Evolutionary conservation across 2,113 vertebrate species (phyloP).

Genomic region (Balaeniceps rex): DNA sequence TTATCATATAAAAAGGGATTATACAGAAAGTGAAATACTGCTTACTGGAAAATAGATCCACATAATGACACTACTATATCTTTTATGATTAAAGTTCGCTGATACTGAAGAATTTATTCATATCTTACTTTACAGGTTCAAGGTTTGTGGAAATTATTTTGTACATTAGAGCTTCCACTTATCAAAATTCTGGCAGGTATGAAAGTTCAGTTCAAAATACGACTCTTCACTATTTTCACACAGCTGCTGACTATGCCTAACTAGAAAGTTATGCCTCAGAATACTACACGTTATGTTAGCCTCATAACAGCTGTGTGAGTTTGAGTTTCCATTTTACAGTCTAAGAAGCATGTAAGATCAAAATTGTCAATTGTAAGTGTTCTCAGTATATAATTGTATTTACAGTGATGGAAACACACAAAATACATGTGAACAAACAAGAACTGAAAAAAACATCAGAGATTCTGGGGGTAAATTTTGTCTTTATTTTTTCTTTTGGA

Average conservation of each 20-base stretch:
- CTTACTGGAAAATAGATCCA: not conserved
- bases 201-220: not conserved
- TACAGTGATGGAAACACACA: slow-evolving; percentile 88
- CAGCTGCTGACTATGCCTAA: not conserved
- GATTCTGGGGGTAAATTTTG: slow-evolving; percentile 80
- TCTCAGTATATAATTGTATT: slow-evolving; percentile 25
- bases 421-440: slow-evolving; percentile 81
- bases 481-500: not conserved
- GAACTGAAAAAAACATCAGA: slow-evolving; percentile 84
- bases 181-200: slow-evolving; percentile 90
- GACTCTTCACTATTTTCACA: not conserved
- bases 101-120: not conserved
- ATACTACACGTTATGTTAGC: not conserved
- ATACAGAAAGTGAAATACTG: not conserved
- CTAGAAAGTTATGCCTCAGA: not conserved
- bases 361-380: not conserved
- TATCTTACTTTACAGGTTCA: slow-evolving; percentile 66
- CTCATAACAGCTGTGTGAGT: not conserved
- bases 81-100: not conserved
- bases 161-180: slow-evolving; percentile 84
- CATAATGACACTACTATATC: not conserved
- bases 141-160: slow-evolving; percentile 86
- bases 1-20: not conserved
- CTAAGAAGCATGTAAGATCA: not conserved
- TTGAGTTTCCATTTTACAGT: not conserved